phyloP scores from a whole-genome alignment of 2,888 invertebrate genomes.

The Silvanus unidentatus region DNA sequence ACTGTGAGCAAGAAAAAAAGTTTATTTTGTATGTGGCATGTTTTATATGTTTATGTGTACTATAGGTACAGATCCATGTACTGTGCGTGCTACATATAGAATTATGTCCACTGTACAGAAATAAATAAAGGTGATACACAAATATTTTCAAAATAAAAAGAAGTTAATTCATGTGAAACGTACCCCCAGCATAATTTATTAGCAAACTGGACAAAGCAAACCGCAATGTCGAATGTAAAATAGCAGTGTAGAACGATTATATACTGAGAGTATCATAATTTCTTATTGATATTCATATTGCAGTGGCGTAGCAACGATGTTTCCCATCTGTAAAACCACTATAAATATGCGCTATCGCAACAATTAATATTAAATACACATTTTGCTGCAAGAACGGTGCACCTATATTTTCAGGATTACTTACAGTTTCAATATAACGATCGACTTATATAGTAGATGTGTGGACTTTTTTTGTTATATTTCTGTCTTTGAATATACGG shows the following conservation, averaged over 20 bases:
- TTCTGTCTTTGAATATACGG: too few species aligned
- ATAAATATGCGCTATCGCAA: conserved; percentile 26
- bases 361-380: conserved; percentile 26
- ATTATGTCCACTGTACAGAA: conserved; percentile 35
- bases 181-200: conserved; percentile 40
- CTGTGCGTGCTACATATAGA: conserved; percentile 33
- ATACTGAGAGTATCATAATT: conserved; percentile 40
- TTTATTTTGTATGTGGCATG: too few species aligned
- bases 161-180: conserved; percentile 36
- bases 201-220: conserved; percentile 40
- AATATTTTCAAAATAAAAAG: conserved; percentile 42
- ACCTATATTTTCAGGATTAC: conserved; percentile 1
- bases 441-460: too few species aligned
- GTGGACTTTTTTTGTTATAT: too few species aligned
- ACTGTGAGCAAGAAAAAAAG: neutral
- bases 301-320: conserved; percentile 38
- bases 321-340: conserved; percentile 13
- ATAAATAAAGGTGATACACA: conserved; percentile 45
- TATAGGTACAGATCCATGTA: neutral
- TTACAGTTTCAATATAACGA: neutral
- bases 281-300: conserved; percentile 40
- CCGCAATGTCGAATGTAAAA: conserved; percentile 42
- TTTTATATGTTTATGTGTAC: neutral
- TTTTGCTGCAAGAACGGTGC: neutral
- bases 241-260: conserved; percentile 41